phyloP scores from a whole-genome alignment of 2,113 vertebrate genomes.

The Phoenicopterus ruber region DNA sequence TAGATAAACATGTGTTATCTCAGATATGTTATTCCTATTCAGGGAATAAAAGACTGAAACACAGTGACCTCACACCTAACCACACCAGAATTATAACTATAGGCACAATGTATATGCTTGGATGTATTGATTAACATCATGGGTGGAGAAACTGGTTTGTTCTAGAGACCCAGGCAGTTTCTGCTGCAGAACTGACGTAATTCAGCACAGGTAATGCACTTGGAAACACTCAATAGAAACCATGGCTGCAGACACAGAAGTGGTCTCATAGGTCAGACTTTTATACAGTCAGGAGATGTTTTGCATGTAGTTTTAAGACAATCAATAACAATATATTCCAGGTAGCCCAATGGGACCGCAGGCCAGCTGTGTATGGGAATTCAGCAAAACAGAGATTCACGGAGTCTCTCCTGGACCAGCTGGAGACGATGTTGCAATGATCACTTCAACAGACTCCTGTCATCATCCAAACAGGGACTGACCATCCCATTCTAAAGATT shows the following conservation, averaged over 20 bases:
- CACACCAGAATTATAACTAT: not conserved
- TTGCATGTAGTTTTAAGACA: not conserved
- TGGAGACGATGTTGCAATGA: not conserved
- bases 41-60: not conserved
- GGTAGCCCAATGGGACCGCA: rapidly evolving
- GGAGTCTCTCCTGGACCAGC: not conserved
- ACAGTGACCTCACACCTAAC: not conserved
- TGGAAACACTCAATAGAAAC: not conserved
- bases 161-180: not conserved
- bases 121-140: not conserved
- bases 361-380: not conserved
- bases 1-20: not conserved
- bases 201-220: not conserved
- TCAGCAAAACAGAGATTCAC: not conserved
- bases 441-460: not conserved
- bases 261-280: not conserved
- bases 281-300: not conserved
- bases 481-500: not conserved
- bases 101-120: not conserved
- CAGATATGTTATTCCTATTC: not conserved
- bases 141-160: not conserved
- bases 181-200: not conserved
- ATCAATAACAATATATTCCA: not conserved
- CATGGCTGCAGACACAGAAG: not conserved
- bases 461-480: not conserved